These are phyloP conservation scores for Bombus fervidus DNA, from an alignment of 1,140 invertebrate species.

Conservation along the genomic window DNA sequence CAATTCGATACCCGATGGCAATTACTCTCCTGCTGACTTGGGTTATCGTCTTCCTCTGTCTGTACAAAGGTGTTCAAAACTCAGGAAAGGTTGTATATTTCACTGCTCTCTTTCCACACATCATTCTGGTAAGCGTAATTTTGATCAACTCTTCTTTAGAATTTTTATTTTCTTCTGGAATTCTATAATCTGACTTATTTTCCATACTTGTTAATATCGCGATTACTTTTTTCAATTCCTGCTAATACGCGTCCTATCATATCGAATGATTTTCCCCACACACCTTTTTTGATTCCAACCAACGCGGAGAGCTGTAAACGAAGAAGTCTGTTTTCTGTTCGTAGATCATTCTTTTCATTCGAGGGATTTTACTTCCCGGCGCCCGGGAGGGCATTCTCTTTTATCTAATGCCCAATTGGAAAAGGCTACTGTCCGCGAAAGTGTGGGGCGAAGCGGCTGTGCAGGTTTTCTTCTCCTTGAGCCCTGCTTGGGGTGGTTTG, in stretches of 20 bases:
- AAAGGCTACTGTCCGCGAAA: slow-evolving; percentile 88
- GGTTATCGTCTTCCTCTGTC: slow-evolving; percentile 90
- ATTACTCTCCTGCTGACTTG: slow-evolving; percentile 89
- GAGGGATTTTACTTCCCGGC: slow-evolving; percentile 91
- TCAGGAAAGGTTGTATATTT: slow-evolving; percentile 94
- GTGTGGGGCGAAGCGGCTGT: slow-evolving; percentile 95
- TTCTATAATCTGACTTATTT: background rate
- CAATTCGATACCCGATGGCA: slow-evolving; percentile 86
- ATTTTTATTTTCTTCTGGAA: background rate
- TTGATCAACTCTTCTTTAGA: background rate
- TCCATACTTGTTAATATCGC: background rate
- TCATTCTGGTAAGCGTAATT: slow-evolving; percentile 88
- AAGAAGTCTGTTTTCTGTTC: background rate
- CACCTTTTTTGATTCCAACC: background rate
- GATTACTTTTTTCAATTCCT: background rate
- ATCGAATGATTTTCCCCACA: too few relatives aligned
- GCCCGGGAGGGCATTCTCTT: slow-evolving; percentile 90
- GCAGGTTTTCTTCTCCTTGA: slow-evolving; percentile 94
- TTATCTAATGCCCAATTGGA: slow-evolving; percentile 94
- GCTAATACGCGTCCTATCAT: too few relatives aligned
- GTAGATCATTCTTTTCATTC: slow-evolving; percentile 86
- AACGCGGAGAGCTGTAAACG: background rate
- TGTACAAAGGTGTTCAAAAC: slow-evolving; percentile 92
- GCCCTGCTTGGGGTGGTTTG: slow-evolving; percentile 92
- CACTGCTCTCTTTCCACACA: slow-evolving; percentile 93